Base-by-base conservation (phyloP, 2,113 vertebrate species). In the Onychostruthus taczanowskii region DNA sequence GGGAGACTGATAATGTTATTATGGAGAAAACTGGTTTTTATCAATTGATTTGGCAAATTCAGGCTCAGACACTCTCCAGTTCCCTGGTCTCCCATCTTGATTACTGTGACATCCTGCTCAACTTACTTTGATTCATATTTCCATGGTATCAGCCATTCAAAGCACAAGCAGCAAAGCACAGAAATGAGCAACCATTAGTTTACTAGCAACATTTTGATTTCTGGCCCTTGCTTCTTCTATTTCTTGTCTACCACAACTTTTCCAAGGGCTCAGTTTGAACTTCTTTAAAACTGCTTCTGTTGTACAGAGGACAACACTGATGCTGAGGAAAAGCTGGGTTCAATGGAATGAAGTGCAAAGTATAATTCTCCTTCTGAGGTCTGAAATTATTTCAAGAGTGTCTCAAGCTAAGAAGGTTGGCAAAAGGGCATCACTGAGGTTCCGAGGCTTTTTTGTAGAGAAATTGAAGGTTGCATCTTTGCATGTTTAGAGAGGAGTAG, bases 31-130 rank as follows among this genome's bases (percentile, higher is more conserved):
- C 55, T 69, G 43, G 0, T 66, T 91, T 95, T 92, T 94, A 95
- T 93, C 90, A 96, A 85, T 84, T 95, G 82, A 77, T 91, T 95
- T 86, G 72, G 75, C 47, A 92, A 95, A 90, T 94, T 95, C 68
- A 78, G 50, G 13, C 64, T 96, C 56, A 83, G 76, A 67, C 39
- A 78, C n/a, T 89, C 85, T 94, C 47, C 56, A 49, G 47, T 74
- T 90, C 64, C 12, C 2, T 2, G 2, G 47, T 92, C 43, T 83
- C 90, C 87, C 47, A 74, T 96, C 85, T 81, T 94, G 94, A 88
- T 95, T 92, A 90, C 68, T n/a, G 63, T 90, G 92, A 94, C 90
- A 93, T 78, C 72, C 78, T 1, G 0, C 44, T 93, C 52, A 92
- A 31, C 74, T 87, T 82, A 55, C 20, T 63, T 62, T 74, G 67